Evolutionary conservation across 2,888 invertebrate genomes (phyloP).

Genomic region (Eubasilissa splendida): DNA sequence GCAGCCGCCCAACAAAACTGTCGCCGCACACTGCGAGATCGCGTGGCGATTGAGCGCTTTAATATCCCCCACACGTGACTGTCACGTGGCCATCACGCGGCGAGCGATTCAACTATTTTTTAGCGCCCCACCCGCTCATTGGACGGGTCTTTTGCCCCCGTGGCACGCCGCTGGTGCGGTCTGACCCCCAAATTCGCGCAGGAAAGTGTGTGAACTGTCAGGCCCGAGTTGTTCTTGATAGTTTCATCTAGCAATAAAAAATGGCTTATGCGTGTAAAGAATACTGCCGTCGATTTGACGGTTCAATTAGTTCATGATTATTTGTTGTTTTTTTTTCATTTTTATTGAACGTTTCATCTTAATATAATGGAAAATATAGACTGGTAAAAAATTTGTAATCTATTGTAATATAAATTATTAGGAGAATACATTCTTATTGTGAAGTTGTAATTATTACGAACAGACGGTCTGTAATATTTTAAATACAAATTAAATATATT

Average conservation of each 20-base stretch:
- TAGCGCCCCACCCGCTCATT: slow-evolving; percentile 7
- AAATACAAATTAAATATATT: too few species aligned
- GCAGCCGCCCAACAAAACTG: slow-evolving; percentile 6
- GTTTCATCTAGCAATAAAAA: slow-evolving; percentile 35
- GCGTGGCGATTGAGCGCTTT: slow-evolving; percentile 45
- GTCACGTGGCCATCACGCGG: slow-evolving; percentile 42
- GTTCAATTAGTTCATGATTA: too few species aligned
- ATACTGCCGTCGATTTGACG: background rate
- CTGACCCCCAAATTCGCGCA: slow-evolving; percentile 8
- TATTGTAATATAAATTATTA: too few species aligned
- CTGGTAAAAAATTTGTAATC: too few species aligned
- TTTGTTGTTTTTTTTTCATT: too few species aligned
- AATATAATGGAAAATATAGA: too few species aligned
- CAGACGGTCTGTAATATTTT: too few species aligned
- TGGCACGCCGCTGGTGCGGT: slow-evolving; percentile 25
- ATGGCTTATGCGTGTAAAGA: slow-evolving; percentile 10
- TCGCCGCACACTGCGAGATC: slow-evolving; percentile 22
- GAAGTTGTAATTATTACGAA: too few species aligned
- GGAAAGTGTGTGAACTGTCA: slow-evolving; percentile 16
- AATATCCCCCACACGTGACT: slow-evolving; percentile 46
- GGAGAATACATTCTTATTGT: too few species aligned
- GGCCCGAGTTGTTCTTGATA: background rate
- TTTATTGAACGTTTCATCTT: too few species aligned
- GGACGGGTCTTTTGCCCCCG: background rate
- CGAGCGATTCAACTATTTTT: slow-evolving; percentile 43